These are phyloP conservation scores for Acridotheres tristis DNA, from an alignment of 2,797 vertebrate genomes.

Conservation along the genomic window DNA sequence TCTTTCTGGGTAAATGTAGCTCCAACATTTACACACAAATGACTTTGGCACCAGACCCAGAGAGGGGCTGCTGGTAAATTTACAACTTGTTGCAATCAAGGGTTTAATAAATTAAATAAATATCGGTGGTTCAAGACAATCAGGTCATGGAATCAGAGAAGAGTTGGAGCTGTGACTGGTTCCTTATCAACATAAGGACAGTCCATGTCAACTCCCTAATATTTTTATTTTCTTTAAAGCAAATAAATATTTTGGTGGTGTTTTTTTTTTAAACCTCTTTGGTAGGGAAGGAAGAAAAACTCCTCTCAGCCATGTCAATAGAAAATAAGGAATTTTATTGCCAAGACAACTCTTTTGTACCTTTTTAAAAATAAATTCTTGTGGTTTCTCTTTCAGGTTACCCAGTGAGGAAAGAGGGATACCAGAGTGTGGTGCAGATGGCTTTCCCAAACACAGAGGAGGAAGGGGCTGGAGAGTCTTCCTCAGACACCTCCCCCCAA, in stretches of 20 bases:
- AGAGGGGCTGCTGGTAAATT: background rate
- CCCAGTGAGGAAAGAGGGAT: slow-evolving; percentile 83
- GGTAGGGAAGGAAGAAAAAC: background rate
- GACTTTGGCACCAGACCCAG: background rate
- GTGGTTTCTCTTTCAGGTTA: slow-evolving; percentile 76
- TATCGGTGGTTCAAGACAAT: background rate
- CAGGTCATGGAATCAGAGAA: background rate
- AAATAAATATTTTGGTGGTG: background rate
- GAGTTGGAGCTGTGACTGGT: background rate
- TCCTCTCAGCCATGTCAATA: too few species aligned
- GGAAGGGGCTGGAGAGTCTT: background rate
- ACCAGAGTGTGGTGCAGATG: slow-evolving; percentile 67
- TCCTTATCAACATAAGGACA: background rate
- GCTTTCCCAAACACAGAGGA: slow-evolving; percentile 70
- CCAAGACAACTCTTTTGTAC: background rate
- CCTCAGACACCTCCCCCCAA: slow-evolving; percentile 41
- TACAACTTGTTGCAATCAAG: accelerated
- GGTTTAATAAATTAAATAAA: background rate
- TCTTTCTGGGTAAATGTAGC: background rate
- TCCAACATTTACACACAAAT: accelerated
- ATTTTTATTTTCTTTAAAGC: background rate
- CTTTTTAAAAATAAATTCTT: background rate
- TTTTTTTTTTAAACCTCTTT: background rate
- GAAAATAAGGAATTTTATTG: too few species aligned
- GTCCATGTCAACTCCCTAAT: background rate